Conservation (phyloP, 2,797 vertebrate species). For the Rhinophrynus dorsalis region DNA sequence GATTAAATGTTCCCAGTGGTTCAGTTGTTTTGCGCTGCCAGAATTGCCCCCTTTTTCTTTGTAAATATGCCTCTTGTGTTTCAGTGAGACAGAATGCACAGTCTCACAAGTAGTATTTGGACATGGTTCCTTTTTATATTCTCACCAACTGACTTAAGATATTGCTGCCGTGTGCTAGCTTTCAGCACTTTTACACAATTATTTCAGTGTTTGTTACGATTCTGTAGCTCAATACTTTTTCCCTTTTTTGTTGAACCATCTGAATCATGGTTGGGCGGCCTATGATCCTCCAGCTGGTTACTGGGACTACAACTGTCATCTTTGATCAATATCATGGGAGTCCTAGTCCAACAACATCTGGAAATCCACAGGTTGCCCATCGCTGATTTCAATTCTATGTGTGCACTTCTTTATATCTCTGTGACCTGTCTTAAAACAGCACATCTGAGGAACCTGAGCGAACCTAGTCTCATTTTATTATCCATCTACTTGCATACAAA, state of each 20-base stretch:
- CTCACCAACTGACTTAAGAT: conserved; percentile 73
- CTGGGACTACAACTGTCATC: too few species aligned
- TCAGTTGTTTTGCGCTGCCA: too few species aligned
- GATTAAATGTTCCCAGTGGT: too few species aligned
- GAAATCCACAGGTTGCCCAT: too few species aligned
- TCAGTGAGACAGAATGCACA: conserved; percentile 82
- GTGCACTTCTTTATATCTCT: conserved; percentile 73
- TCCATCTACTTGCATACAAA: conserved; percentile 61
- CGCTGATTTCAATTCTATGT: too few species aligned
- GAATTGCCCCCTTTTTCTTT: too few species aligned
- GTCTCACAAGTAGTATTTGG: conserved; percentile 75
- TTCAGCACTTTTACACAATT: conserved; percentile 74
- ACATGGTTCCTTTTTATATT: conserved; percentile 74
- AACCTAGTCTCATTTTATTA: conserved; percentile 71
- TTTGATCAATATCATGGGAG: too few species aligned
- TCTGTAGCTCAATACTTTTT: conserved; percentile 75
- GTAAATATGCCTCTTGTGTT: too few species aligned
- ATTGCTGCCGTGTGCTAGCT: conserved; percentile 66
- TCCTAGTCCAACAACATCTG: too few species aligned
- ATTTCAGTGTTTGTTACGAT: conserved; percentile 80
- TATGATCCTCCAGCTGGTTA: too few species aligned
- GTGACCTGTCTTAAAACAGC: conserved; percentile 82
- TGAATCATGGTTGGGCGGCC: too few species aligned
- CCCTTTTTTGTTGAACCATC: conserved; percentile 71
- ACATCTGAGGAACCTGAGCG: conserved; percentile 80